These are phyloP conservation scores for Nephila pilipes DNA, from an alignment of 1,140 invertebrate genomes.

Conservation along the genomic window DNA sequence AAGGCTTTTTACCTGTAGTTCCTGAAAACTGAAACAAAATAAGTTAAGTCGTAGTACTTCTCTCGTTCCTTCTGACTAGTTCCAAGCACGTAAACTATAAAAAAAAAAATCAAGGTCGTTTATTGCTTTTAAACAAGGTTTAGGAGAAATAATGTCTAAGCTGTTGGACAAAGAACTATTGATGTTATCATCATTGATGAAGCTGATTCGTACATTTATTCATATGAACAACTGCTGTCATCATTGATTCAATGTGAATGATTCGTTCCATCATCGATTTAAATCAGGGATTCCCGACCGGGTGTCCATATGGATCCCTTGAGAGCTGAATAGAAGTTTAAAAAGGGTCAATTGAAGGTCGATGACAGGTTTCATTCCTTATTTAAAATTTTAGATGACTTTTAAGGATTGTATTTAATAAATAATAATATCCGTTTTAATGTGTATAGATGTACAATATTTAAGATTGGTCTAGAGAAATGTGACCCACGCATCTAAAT, in stretches of 20 bases:
- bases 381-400: no score
- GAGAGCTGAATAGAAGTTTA: no score
- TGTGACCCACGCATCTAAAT: no score
- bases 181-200: neutral
- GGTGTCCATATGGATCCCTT: no score
- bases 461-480: no score
- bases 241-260: neutral
- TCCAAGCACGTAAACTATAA: neutral
- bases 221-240: neutral
- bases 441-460: no score
- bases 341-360: no score
- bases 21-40: constrained; percentile 20
- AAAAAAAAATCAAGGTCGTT: neutral
- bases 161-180: neutral
- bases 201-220: neutral
- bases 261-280: neutral
- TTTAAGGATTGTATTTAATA: no score
- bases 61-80: neutral
- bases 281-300: no score
- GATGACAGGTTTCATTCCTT: no score
- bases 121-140: neutral
- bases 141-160: neutral
- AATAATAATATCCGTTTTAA: no score
- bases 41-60: constrained; percentile 19
- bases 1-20: constrained; percentile 10